These are phyloP conservation scores for Eremobia ochroleuca DNA, from an alignment of 2,888 invertebrate genomes.

Conservation along the genomic window DNA sequence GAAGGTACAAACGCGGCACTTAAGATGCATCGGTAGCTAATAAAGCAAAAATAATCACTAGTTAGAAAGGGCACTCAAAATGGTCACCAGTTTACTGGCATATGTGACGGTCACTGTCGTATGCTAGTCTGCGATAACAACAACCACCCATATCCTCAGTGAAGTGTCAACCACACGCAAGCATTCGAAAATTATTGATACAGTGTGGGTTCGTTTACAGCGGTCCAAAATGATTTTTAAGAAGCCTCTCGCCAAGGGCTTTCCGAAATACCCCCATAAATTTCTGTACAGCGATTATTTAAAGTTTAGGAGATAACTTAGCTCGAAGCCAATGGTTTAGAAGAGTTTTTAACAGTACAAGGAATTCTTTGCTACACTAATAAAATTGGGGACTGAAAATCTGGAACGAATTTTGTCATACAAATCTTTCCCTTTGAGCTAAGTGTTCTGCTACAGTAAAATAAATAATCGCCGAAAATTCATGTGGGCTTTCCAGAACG, in stretches of 20 bases:
- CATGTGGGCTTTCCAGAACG: not conserved
- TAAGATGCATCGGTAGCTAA: constrained; percentile 32
- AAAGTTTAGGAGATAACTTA: not conserved
- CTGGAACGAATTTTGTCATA: not conserved
- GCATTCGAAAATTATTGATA: constrained; percentile 23
- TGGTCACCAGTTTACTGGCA: constrained; percentile 17
- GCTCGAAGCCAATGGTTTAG: not conserved
- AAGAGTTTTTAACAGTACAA: not conserved
- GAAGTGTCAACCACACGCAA: constrained; percentile 10
- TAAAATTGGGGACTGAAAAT: not conserved
- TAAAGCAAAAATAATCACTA: constrained; percentile 40
- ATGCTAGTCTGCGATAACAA: not conserved
- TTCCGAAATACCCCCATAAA: not conserved
- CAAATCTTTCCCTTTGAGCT: not conserved
- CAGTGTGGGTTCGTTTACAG: not conserved
- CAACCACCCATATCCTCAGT: constrained; percentile 8
- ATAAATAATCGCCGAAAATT: not conserved
- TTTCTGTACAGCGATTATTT: not conserved
- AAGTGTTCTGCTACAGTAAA: not conserved
- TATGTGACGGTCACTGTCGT: not conserved
- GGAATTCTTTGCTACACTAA: not conserved
- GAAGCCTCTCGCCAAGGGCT: not conserved
- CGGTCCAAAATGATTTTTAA: not conserved
- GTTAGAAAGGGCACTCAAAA: constrained; percentile 42
- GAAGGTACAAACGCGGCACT: constrained; percentile 13